phyloP scores from a whole-genome alignment of 2,888 invertebrate species.

The Eristalis tenax region DNA sequence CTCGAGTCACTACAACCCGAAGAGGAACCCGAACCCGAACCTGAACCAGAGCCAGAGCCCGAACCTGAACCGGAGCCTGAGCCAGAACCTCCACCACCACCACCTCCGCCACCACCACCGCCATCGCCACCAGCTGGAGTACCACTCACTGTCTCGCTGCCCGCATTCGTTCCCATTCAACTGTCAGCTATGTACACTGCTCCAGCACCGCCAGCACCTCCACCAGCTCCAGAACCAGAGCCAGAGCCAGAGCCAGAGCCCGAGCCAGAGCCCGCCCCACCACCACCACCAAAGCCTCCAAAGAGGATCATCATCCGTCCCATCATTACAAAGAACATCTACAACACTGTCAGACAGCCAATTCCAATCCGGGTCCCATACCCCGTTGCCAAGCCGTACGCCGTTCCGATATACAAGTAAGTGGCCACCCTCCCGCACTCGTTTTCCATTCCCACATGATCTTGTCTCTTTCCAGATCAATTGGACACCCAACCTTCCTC shows the following conservation, averaged over 20 bases:
- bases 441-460: not conserved
- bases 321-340: constrained; percentile 42
- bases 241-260: constrained; percentile 56
- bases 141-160: constrained; percentile 78
- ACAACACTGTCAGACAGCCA: constrained; percentile 48
- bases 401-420: constrained; percentile 49
- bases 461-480: constrained; percentile 31
- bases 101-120: constrained; percentile 64
- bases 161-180: constrained; percentile 80
- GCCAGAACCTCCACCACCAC: constrained; percentile 40
- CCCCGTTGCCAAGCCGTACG: constrained; percentile 49
- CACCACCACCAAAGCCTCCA: constrained; percentile 65
- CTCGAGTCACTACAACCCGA: constrained; percentile 76
- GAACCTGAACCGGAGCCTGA: constrained; percentile 78
- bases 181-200: constrained; percentile 80
- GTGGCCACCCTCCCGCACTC: not conserved
- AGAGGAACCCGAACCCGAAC: constrained; percentile 81
- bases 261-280: constrained; percentile 53
- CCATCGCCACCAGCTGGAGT: constrained; percentile 76
- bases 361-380: constrained; percentile 52
- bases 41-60: constrained; percentile 78
- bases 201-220: constrained; percentile 79
- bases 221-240: constrained; percentile 76
- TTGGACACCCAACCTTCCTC: constrained; percentile 43
- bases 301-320: constrained; percentile 19